phyloP scores from a whole-genome alignment of 2,888 invertebrate genomes.

The Standfussiana lucernea region DNA sequence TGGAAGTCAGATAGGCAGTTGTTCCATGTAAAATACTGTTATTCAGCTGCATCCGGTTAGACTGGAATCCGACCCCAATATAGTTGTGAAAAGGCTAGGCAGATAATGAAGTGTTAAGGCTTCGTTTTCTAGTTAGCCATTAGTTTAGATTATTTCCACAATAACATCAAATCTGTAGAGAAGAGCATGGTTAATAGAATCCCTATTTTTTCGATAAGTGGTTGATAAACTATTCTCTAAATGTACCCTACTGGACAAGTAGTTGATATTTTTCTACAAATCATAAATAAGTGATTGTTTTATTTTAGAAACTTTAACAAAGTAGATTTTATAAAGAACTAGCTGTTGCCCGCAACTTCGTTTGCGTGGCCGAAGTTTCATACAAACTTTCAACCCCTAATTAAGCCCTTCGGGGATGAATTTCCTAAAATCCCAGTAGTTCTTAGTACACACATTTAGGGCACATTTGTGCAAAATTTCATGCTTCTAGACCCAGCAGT shows the following conservation, averaged over 20 bases:
- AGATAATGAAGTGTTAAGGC: neutral
- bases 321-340: neutral
- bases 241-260: too few species aligned
- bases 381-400: too few species aligned
- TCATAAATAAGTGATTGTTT: too few species aligned
- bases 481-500: too few species aligned
- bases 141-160: neutral
- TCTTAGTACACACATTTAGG: too few species aligned
- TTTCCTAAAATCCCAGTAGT: too few species aligned
- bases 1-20: neutral
- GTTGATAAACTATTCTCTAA: neutral
- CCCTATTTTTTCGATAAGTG: neutral
- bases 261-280: too few species aligned
- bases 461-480: too few species aligned
- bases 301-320: too few species aligned
- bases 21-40: neutral
- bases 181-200: neutral
- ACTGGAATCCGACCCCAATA: neutral
- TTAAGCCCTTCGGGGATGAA: too few species aligned
- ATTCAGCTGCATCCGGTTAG: neutral
- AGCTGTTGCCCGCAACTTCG: too few species aligned
- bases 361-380: too few species aligned
- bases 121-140: constrained; percentile 10
- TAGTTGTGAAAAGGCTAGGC: neutral
- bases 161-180: neutral